Percentiles rank a stretch among this genome's conserved stretches.
Conservation (phyloP, 2,113 vertebrate genomes). For the Bufo bufo region DNA sequence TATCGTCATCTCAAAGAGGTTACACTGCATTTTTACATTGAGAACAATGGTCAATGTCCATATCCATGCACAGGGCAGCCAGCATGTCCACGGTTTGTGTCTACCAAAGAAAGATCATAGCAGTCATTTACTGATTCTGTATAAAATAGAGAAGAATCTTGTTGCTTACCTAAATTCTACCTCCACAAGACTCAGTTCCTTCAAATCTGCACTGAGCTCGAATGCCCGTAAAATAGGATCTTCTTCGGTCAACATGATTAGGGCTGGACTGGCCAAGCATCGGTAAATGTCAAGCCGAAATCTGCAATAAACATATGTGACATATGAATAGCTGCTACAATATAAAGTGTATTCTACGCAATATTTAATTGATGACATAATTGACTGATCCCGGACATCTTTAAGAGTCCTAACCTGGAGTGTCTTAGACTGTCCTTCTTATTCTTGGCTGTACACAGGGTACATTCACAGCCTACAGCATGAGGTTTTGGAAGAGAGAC, state of each 20-base stretch:
- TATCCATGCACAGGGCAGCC: no score
- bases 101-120: no score
- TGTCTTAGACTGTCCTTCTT: slow-evolving; percentile 97
- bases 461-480: slow-evolving; percentile 97
- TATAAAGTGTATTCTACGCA: neutral
- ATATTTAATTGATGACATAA: neutral
- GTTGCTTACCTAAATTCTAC: slow-evolving; percentile 93
- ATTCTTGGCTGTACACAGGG: slow-evolving; percentile 96
- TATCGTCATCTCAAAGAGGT: no score
- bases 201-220: slow-evolving; percentile 94
- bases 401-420: slow-evolving; percentile 79
- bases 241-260: slow-evolving; percentile 98
- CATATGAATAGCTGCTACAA: neutral
- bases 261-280: slow-evolving; percentile 93
- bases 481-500: slow-evolving; percentile 96
- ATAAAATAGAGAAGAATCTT: neutral
- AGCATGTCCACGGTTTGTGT: no score
- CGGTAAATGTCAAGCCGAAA: slow-evolving; percentile 99
- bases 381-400: neutral
- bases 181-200: slow-evolving; percentile 95
- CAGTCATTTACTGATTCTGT: neutral
- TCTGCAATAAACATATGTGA: slow-evolving; percentile 67
- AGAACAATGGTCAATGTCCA: no score
- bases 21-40: no score
- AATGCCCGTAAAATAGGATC: slow-evolving; percentile 97